Percentiles rank a stretch among this genome's conserved stretches.
Conservation (phyloP, 2,113 vertebrate species). For the Cyanoramphus novaezelandiae region DNA sequence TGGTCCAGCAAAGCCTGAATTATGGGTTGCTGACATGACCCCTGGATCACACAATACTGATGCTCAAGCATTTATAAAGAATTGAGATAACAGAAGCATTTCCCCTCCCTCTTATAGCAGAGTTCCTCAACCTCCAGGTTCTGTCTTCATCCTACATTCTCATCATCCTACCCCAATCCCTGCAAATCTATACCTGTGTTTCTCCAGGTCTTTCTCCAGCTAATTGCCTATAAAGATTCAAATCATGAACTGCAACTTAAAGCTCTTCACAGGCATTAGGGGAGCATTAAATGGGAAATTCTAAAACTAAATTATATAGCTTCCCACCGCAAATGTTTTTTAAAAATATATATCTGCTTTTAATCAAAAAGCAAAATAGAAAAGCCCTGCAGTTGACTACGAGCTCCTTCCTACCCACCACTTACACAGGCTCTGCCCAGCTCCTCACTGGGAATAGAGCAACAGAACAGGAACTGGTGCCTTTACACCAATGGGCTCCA, state of each 20-base stretch:
- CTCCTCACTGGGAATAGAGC: neutral
- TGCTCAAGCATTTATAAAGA: neutral
- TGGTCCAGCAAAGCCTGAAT: neutral
- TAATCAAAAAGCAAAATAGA: constrained; percentile 72
- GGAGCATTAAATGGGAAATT: constrained; percentile 70
- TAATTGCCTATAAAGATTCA: constrained; percentile 60
- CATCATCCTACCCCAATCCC: neutral
- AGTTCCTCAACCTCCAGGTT: neutral
- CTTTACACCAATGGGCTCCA: fast-evolving
- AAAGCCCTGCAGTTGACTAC: neutral
- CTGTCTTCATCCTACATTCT: neutral
- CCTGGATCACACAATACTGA: neutral
- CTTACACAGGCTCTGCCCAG: neutral
- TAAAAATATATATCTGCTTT: constrained; percentile 43
- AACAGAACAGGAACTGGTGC: neutral
- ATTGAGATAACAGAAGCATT: neutral
- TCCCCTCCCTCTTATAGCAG: neutral
- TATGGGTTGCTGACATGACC: neutral
- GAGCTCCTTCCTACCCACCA: neutral
- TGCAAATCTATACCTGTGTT: constrained; percentile 29
- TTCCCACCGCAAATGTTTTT: constrained; percentile 50
- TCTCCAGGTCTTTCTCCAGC: constrained; percentile 18
- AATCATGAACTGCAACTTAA: constrained; percentile 52
- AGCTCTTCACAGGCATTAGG: constrained; percentile 64
- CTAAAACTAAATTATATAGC: constrained; percentile 54